A percentile compares a stretch with the other conserved stretches of the same genome.
Evolutionary conservation across 2,888 invertebrate genomes (phyloP).

Genomic region (Leuctra nigra): DNA sequence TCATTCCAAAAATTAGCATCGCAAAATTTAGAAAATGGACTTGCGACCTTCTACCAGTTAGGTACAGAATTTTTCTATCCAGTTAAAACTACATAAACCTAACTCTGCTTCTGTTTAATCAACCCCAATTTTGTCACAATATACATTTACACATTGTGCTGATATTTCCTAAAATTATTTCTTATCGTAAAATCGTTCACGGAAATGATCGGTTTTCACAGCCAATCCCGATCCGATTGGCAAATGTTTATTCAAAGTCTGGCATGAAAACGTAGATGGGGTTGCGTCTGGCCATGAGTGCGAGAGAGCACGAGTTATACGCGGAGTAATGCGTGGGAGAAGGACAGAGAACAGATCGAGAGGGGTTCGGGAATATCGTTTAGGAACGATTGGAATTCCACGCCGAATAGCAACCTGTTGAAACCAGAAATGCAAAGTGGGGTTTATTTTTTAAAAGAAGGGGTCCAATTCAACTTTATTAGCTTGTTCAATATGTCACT

Average conservation of each 20-base stretch:
- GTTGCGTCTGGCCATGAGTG: neutral
- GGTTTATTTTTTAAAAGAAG: neutral
- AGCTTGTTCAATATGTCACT: conserved; percentile 8
- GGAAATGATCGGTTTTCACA: neutral
- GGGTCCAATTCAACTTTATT: conserved; percentile 9
- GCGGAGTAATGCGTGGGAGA: neutral
- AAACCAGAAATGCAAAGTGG: neutral
- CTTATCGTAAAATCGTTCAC: neutral
- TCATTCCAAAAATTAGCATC: no score
- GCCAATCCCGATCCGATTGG: neutral
- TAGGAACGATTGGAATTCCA: conserved; percentile 25
- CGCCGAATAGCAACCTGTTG: conserved; percentile 24
- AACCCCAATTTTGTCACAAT: no score
- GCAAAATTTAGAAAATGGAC: no score
- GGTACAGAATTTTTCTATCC: no score
- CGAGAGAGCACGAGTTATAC: neutral
- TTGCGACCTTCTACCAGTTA: no score
- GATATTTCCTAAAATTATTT: no score
- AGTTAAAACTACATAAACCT: no score
- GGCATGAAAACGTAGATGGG: neutral
- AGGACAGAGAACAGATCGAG: conserved; percentile 4
- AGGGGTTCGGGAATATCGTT: conserved; percentile 15
- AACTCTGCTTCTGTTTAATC: no score
- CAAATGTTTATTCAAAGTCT: conserved; percentile 11
- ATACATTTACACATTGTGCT: no score